Conservation (phyloP, 2,888 invertebrate genomes). For the Heteropelma amictum region DNA sequence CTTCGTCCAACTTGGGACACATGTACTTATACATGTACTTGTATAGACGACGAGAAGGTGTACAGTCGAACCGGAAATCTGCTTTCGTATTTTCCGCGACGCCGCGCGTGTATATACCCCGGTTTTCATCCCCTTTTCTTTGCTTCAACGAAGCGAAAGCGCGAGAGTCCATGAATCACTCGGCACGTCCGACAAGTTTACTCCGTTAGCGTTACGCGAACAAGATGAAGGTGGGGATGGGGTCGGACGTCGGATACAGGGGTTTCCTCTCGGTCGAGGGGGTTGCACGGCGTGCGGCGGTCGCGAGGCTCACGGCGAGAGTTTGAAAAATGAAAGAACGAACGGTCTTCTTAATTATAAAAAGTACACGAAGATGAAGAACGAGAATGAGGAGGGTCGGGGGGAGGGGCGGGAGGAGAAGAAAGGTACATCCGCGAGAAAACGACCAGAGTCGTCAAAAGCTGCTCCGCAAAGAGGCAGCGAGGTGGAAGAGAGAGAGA, state of each 20-base stretch:
- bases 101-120: slow-evolving; percentile 29
- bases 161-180: slow-evolving; percentile 55
- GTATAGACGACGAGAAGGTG: background rate
- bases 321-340: slow-evolving; percentile 59
- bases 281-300: background rate
- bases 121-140: slow-evolving; percentile 36
- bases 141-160: slow-evolving; percentile 31
- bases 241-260: background rate
- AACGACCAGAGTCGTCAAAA: slow-evolving; percentile 47
- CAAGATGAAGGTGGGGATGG: background rate
- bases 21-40: background rate
- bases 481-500: slow-evolving; percentile 19
- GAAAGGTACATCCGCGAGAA: slow-evolving; percentile 27
- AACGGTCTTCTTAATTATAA: slow-evolving; percentile 59
- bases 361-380: slow-evolving; percentile 41
- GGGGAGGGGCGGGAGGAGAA: background rate
- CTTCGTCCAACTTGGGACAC: too few species aligned
- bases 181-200: slow-evolving; percentile 57
- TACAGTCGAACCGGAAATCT: slow-evolving; percentile 49
- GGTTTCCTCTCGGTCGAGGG: background rate
- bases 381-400: slow-evolving; percentile 9
- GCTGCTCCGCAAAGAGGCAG: slow-evolving; percentile 7
- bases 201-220: slow-evolving; percentile 32
- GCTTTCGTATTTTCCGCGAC: slow-evolving; percentile 53
- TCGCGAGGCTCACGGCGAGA: slow-evolving; percentile 38